These are phyloP conservation scores for Mustelus asterias DNA, from an alignment of 2,113 vertebrate species.

Conservation along the genomic window DNA sequence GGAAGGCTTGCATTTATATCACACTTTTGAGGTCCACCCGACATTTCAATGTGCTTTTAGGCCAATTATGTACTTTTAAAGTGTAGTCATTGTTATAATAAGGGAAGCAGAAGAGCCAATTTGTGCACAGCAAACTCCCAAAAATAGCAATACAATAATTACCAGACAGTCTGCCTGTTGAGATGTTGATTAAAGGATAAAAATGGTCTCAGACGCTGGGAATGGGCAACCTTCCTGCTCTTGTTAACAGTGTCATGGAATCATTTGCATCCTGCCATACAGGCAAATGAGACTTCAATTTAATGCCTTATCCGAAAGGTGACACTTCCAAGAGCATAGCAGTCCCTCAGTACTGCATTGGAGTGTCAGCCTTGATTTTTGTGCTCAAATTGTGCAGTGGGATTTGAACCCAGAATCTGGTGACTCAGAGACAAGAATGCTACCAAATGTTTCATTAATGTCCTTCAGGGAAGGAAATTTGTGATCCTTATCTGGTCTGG, in stretches of 20 bases:
- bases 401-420: too few relatives aligned
- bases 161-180: neutral
- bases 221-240: neutral
- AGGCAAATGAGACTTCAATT: neutral
- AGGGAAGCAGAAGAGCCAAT: neutral
- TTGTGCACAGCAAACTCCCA: neutral
- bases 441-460: too few relatives aligned
- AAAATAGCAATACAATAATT: neutral
- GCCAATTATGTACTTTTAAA: neutral
- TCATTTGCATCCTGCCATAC: neutral
- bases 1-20: neutral
- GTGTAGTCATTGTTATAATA: neutral
- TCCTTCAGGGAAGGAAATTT: too few relatives aligned
- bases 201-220: neutral
- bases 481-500: too few relatives aligned
- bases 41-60: neutral
- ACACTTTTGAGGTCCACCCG: neutral
- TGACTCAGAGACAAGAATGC: too few relatives aligned
- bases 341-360: neutral
- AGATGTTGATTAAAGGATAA: neutral
- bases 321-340: neutral
- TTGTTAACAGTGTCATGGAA: neutral
- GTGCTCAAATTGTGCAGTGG: neutral
- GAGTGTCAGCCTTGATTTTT: neutral
- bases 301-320: neutral